These are phyloP conservation scores for Saturnia japonica DNA, from an alignment of 2,888 invertebrate species.

Conservation along the genomic window DNA sequence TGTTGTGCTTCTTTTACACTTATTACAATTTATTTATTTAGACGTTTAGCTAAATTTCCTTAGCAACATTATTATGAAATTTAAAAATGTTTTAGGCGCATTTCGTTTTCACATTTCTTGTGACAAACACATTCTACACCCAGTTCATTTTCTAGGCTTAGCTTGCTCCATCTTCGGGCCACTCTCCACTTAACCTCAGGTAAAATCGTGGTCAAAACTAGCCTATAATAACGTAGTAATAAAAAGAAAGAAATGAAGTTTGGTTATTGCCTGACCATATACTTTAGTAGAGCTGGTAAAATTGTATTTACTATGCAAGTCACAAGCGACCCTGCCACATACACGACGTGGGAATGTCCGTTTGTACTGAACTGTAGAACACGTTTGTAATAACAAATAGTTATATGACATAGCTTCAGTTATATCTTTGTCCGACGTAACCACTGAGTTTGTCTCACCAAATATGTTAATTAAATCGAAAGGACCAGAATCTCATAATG, in stretches of 20 bases:
- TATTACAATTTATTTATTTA: too few species aligned
- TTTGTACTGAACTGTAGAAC: slow-evolving; percentile 22
- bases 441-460: not conserved
- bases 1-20: not conserved
- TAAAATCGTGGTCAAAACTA: not conserved
- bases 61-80: not conserved
- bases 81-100: not conserved
- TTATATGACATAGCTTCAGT: not conserved
- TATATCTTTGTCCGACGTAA: not conserved
- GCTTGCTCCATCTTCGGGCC: not conserved
- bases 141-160: not conserved
- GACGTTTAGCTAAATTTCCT: not conserved
- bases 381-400: slow-evolving; percentile 18
- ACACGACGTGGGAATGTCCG: slow-evolving; percentile 39
- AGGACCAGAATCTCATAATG: not conserved
- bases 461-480: not conserved
- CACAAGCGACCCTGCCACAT: slow-evolving; percentile 30
- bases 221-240: not conserved
- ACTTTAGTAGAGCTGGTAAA: slow-evolving; percentile 7
- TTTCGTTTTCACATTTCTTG: not conserved
- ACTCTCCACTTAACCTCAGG: not conserved
- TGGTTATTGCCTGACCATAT: not conserved
- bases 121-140: not conserved
- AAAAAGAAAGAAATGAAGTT: not conserved
- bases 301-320: slow-evolving; percentile 33